Evolutionary conservation across 1,140 invertebrate species (phyloP), one percentile per base, ranked within the genome.

Genomic region (Formica exsecta): DNA sequence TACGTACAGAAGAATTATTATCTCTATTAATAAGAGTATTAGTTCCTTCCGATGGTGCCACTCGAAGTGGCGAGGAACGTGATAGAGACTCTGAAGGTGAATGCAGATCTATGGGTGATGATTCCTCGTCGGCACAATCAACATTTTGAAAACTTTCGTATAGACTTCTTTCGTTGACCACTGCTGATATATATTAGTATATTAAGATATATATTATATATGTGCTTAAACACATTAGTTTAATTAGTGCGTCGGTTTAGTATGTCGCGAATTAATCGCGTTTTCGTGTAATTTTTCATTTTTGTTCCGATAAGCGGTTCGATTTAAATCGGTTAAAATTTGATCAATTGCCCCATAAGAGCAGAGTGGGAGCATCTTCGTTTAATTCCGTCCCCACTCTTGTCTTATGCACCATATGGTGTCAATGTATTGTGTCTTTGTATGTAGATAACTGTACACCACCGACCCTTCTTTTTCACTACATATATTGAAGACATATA

Each of bases 91-190:
- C 93, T 48, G 94, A 86, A 36, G 95, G 94, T 8, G 96, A 93
- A 87, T 92, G 92, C 16, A 95, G 87, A 70, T 95, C 95, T 66
- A 96, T 92, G 4, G 96, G 96, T 38, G 96, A 96, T 3, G 96
- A 96, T 95, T 97, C 96, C 88, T 96, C 96, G 92, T 96, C 96
- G 84, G 96, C 96, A 48, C 96, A 93, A 91, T 96, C 96, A 61
- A 94, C 89, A 77, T 94, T 85, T 87, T 95, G 95, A 51, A 89
- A 92, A 62, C 93, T 93, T 91, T 96, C 96, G 79, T 96, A 95
- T 68, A 96, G 95, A 61, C 95, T 88, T 74, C 93, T 94, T 75
- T 95, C 95, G 13, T 80, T 89, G 54, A 91, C 93, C 32, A 93
- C 74, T 85, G 93, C 92, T 95, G 57, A 29, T 29, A 29, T 29